Conservation (phyloP, 2,113 vertebrate species). For the Bufo bufo region DNA sequence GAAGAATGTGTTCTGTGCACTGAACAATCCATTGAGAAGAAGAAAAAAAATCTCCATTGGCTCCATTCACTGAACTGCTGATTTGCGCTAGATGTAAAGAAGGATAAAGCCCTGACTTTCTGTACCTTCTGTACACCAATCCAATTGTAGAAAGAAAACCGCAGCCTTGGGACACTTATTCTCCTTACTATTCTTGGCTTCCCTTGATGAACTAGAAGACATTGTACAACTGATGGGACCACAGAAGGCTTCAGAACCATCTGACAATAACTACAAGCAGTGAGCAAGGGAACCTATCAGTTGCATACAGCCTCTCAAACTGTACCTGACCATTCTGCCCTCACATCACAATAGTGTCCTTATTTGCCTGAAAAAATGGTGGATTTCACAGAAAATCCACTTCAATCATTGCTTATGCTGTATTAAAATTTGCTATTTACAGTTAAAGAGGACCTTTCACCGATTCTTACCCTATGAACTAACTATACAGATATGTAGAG, state of each 20-base stretch:
- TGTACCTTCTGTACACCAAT: not conserved
- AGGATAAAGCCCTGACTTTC: not conserved
- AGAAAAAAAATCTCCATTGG: not conserved
- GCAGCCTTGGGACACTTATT: not conserved
- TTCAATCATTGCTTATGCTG: too few relatives aligned
- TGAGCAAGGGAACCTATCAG: not conserved
- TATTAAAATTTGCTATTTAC: too few relatives aligned
- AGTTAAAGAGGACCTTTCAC: too few relatives aligned
- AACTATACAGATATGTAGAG: too few relatives aligned
- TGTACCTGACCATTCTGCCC: too few relatives aligned
- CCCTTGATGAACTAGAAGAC: not conserved
- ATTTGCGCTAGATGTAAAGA: not conserved
- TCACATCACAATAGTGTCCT: too few relatives aligned
- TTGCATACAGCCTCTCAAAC: too few relatives aligned
- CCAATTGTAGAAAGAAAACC: not conserved
- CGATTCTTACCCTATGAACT: too few relatives aligned
- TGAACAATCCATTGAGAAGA: not conserved
- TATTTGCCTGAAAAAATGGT: too few relatives aligned
- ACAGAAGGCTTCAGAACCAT: not conserved
- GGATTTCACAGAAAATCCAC: too few relatives aligned
- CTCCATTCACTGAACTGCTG: constrained; percentile 7
- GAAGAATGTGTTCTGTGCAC: not conserved
- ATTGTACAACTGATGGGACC: not conserved
- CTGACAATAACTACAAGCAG: not conserved
- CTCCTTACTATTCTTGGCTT: not conserved